Percentiles rank a stretch among this genome's conserved stretches.
phyloP scores from a whole-genome alignment of 1,140 invertebrate species.

The Battus philenor region DNA sequence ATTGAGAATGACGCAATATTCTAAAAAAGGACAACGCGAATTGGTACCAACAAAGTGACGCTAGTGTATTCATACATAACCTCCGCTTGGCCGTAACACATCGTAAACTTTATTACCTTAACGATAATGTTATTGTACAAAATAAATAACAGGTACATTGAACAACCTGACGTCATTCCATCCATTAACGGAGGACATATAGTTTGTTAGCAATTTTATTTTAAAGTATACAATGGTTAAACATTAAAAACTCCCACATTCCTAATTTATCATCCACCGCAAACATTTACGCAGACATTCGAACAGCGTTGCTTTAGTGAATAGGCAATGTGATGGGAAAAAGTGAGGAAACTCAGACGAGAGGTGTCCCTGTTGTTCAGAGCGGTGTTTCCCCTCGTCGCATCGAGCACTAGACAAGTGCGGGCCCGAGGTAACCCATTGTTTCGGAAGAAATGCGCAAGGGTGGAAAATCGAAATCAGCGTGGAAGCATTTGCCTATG shows the following conservation, averaged over 20 bases:
- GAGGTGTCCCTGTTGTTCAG: slow-evolving; percentile 59
- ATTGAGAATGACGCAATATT: slow-evolving; percentile 8
- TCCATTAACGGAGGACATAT: neutral
- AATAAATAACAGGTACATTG: slow-evolving; percentile 3
- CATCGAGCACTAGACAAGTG: slow-evolving; percentile 43
- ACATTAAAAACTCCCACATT: neutral
- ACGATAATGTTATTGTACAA: slow-evolving; percentile 4
- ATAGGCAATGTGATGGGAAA: slow-evolving; percentile 31
- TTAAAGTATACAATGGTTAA: no score
- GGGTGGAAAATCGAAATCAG: slow-evolving; percentile 39
- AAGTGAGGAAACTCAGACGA: slow-evolving; percentile 54
- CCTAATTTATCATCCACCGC: slow-evolving; percentile 9
- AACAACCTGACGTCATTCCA: neutral
- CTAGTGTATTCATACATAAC: neutral
- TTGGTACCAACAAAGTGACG: slow-evolving; percentile 6
- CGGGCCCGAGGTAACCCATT: slow-evolving; percentile 39
- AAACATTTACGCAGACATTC: slow-evolving; percentile 12
- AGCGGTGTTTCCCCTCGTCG: slow-evolving; percentile 55
- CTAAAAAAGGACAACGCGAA: slow-evolving; percentile 2
- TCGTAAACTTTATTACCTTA: slow-evolving; percentile 4
- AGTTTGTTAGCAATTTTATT: no score
- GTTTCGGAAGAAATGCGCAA: slow-evolving; percentile 41
- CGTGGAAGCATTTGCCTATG: no score
- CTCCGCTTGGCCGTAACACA: neutral
- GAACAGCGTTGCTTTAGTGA: slow-evolving; percentile 18